A percentile compares a stretch with the other conserved stretches of the same genome.
phyloP scores from a whole-genome alignment of 2,797 vertebrate species.

The Chanos chanos region DNA sequence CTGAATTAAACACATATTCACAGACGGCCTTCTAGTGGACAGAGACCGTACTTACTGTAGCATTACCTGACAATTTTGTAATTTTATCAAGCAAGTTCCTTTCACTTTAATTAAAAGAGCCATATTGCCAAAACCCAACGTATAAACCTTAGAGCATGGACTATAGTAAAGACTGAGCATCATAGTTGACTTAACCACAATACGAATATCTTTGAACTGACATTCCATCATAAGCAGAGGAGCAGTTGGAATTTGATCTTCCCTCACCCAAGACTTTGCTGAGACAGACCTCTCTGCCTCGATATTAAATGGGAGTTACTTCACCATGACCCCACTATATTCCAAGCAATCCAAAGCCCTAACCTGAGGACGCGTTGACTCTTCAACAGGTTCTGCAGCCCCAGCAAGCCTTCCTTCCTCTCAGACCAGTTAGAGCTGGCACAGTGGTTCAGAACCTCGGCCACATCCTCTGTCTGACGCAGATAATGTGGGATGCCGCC shows the following conservation, averaged over 20 bases:
- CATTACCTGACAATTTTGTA: background rate
- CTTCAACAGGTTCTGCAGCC: slow-evolving; percentile 85
- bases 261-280: too few relatives aligned
- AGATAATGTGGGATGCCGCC: slow-evolving; percentile 91
- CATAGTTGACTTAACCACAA: too few relatives aligned
- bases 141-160: too few relatives aligned
- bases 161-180: too few relatives aligned
- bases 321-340: too few relatives aligned
- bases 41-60: background rate
- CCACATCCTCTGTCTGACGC: slow-evolving; percentile 93
- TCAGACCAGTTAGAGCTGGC: slow-evolving; percentile 99
- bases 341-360: background rate
- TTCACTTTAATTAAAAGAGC: too few relatives aligned
- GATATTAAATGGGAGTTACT: too few relatives aligned
- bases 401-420: slow-evolving; percentile 90
- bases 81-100: background rate
- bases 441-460: slow-evolving; percentile 96
- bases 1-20: background rate
- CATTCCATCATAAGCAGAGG: too few relatives aligned
- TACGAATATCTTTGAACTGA: too few relatives aligned
- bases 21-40: background rate
- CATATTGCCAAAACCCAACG: too few relatives aligned
- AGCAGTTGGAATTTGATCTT: too few relatives aligned
- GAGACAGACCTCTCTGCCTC: too few relatives aligned
- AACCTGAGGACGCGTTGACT: slow-evolving; percentile 86